Evolutionary conservation across 2,797 vertebrate genomes (phyloP).

Genomic region (Gallinago stenura): DNA sequence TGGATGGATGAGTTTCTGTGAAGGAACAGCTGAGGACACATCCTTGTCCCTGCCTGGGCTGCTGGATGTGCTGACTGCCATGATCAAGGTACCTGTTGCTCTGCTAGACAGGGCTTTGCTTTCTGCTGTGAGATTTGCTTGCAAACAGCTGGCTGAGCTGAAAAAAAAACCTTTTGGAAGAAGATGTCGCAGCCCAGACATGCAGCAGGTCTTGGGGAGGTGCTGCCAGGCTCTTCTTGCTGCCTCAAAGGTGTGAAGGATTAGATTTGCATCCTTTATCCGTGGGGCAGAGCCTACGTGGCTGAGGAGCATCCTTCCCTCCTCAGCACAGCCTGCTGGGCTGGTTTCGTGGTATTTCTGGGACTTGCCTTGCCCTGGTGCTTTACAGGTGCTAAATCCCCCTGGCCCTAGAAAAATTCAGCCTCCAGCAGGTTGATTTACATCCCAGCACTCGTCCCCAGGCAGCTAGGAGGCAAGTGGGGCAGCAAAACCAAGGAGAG

Average conservation of each 20-base stretch:
- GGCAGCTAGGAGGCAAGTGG: not conserved
- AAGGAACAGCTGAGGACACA: not conserved
- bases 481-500: not conserved
- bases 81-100: not conserved
- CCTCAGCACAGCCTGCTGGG: not conserved
- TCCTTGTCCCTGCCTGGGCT: not conserved
- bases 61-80: fast-evolving
- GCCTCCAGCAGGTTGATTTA: not conserved
- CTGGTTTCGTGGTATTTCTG: not conserved
- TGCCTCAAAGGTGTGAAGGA: not conserved
- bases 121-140: not conserved
- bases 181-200: not conserved
- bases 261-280: not conserved
- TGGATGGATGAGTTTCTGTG: not conserved
- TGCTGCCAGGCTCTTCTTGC: not conserved
- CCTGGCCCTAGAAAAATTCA: not conserved
- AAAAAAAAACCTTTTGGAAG: not conserved
- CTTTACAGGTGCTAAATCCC: not conserved
- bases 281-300: fast-evolving
- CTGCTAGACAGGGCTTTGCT: not conserved
- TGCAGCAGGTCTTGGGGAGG: not conserved
- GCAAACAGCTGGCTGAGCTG: not conserved
- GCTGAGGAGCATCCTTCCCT: not conserved
- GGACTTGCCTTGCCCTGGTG: not conserved
- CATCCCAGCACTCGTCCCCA: not conserved